Base-by-base conservation (phyloP, 2,888 invertebrate species). In the Parnassius smintheus region DNA sequence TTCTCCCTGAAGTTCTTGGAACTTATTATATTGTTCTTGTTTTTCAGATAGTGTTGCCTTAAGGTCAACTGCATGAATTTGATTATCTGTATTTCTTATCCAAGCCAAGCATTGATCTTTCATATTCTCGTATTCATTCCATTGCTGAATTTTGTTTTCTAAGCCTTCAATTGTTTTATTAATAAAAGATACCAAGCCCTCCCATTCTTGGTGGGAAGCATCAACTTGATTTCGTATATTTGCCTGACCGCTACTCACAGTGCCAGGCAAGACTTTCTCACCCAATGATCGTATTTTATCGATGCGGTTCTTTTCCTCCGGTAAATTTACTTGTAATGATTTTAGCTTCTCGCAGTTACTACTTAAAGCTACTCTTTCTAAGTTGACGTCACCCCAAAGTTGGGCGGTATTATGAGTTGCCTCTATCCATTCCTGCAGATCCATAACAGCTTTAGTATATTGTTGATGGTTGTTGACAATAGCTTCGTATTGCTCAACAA, bases 381-480 rank as follows among this genome's bases (percentile, higher is more conserved):
- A 88, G 70, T 96, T 96, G 1, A 94, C 92, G 77, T 98, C 97
- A 12, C 96, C 96, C 96, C 97, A 97, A 51, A 96, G 92, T 71
- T 94, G 94, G 0, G 97, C 95, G 0, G 96, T 96, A 70, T 95
- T 96, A 66, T 95, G 94, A 0, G 97, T 97, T 0, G 96, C 95
- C 78, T 96, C 96, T 18, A 97, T 93, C 95, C 97, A 98, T 82
- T 97, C 97, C 75, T 96, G 95, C 0, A 96, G 94, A 69, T 97
- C 97, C 88, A 96, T 94, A 0, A 97, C 96, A 18, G 96, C 96
- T 83, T 96, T 97, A 67, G 95, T 96, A 78, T 97, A 98, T 71
- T 96, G 96, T 74, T 97, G 97, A 81, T 98, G 98, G 72, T 96
- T 96, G 76, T 95, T 96, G 0, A 98, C 98, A 73, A 97, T 96